These are phyloP conservation scores for Homalodisca vitripennis DNA, from an alignment of 1,140 invertebrate species.

Conservation along the genomic window DNA sequence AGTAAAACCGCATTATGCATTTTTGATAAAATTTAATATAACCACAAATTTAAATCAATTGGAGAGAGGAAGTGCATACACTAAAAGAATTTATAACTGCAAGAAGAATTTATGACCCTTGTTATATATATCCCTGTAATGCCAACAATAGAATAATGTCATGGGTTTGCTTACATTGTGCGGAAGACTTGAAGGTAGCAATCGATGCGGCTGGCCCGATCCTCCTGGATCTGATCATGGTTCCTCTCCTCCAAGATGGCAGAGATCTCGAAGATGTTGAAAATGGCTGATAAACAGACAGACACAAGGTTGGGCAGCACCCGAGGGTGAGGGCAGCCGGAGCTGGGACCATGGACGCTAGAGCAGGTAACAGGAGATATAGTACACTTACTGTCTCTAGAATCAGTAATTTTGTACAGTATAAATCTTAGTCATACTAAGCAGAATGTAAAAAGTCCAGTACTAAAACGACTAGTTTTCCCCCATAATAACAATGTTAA, in stretches of 20 bases:
- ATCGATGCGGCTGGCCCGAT: slow-evolving; percentile 37
- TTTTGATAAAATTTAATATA: too few relatives aligned
- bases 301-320: slow-evolving; percentile 81
- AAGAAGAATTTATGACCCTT: too few relatives aligned
- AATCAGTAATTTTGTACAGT: too few relatives aligned
- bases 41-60: too few relatives aligned
- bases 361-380: slow-evolving; percentile 33
- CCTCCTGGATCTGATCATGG: slow-evolving; percentile 24
- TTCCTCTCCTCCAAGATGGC: slow-evolving; percentile 28
- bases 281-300: slow-evolving; percentile 66
- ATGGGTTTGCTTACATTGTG: slow-evolving; percentile 53
- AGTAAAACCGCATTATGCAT: too few relatives aligned
- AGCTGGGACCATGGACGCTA: slow-evolving; percentile 74
- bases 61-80: too few relatives aligned
- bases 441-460: slow-evolving; percentile 1
- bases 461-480: slow-evolving; percentile 3
- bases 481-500: too few relatives aligned
- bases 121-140: too few relatives aligned
- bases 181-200: slow-evolving; percentile 57
- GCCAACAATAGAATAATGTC: too few relatives aligned
- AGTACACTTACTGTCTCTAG: too few relatives aligned
- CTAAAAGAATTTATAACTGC: too few relatives aligned
- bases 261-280: slow-evolving; percentile 36
- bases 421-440: too few relatives aligned
- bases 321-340: slow-evolving; percentile 77